Conservation (phyloP, 2,888 invertebrate genomes). For the Rhamphomyia laevipes region DNA sequence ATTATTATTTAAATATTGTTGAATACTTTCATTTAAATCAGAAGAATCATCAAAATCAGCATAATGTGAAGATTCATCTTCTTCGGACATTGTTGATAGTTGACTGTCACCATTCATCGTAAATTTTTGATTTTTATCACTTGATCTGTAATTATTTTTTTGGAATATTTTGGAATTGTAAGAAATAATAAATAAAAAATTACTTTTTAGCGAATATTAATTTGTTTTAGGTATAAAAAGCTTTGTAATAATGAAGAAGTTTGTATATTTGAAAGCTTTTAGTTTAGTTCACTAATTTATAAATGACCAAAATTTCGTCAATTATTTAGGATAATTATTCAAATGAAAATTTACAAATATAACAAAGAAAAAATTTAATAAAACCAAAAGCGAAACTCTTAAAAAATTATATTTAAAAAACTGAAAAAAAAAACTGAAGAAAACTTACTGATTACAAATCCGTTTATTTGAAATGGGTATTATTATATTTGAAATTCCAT, state of each 20-base stretch:
- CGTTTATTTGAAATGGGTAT: constrained; percentile 33
- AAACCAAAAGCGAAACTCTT: no score
- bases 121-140: constrained; percentile 26
- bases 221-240: no score
- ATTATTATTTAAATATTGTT: background rate
- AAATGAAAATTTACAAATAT: no score
- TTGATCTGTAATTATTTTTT: constrained; percentile 41
- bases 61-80: constrained; percentile 48
- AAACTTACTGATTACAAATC: constrained; percentile 34
- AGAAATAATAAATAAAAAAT: no score
- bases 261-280: no score
- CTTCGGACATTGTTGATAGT: constrained; percentile 76
- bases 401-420: no score
- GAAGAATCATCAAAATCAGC: background rate
- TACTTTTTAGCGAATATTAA: no score
- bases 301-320: no score
- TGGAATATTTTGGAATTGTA: constrained; percentile 22
- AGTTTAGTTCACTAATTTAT: no score
- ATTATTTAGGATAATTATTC: no score
- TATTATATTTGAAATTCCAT: constrained; percentile 17
- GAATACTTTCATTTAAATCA: background rate
- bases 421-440: background rate
- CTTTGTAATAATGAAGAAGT: no score
- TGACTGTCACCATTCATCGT: constrained; percentile 46
- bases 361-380: no score